Conservation (phyloP, 1,140 invertebrate genomes). For the Leptopilina boulardi region DNA sequence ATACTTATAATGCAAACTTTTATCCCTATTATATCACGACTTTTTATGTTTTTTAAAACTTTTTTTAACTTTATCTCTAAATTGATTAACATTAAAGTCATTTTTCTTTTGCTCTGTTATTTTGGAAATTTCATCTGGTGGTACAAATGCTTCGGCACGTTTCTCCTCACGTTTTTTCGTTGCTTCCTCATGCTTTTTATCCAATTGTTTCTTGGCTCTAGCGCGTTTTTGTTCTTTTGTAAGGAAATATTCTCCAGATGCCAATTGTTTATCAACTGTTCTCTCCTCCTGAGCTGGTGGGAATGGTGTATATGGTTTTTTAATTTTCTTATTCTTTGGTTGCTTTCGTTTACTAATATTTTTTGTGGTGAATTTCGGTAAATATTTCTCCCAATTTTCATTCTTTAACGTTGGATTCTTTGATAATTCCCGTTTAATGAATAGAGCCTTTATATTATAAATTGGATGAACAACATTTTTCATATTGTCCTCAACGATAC, state of each 20-base stretch:
- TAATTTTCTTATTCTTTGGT: slow-evolving; percentile 89
- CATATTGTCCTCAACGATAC: slow-evolving; percentile 98
- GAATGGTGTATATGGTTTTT: slow-evolving; percentile 98
- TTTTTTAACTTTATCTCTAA: slow-evolving; percentile 86
- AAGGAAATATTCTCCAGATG: slow-evolving; percentile 97
- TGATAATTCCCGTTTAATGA: slow-evolving; percentile 97
- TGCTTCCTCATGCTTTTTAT: slow-evolving; percentile 84
- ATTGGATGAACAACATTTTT: slow-evolving; percentile 98
- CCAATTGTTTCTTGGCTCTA: slow-evolving; percentile 84
- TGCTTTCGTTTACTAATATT: slow-evolving; percentile 91
- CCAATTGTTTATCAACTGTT: slow-evolving; percentile 95
- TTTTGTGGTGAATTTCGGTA: slow-evolving; percentile 97
- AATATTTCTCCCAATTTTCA: slow-evolving; percentile 98
- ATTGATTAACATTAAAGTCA: slow-evolving; percentile 79
- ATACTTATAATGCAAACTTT: too few species aligned
- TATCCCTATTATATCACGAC: too few species aligned
- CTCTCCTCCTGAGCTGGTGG: slow-evolving; percentile 95
- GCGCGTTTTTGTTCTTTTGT: slow-evolving; percentile 88
- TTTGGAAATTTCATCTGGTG: slow-evolving; percentile 82
- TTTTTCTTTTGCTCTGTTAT: slow-evolving; percentile 57
- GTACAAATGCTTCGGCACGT: slow-evolving; percentile 87
- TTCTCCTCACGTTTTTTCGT: slow-evolving; percentile 85
- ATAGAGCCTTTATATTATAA: slow-evolving; percentile 98
- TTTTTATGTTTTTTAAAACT: slow-evolving; percentile 69
- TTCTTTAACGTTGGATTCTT: slow-evolving; percentile 94